Evolutionary conservation across 2,888 invertebrate genomes (phyloP), one percentile per base, ranked within the genome.

Genomic region (Onchidella celtica): DNA sequence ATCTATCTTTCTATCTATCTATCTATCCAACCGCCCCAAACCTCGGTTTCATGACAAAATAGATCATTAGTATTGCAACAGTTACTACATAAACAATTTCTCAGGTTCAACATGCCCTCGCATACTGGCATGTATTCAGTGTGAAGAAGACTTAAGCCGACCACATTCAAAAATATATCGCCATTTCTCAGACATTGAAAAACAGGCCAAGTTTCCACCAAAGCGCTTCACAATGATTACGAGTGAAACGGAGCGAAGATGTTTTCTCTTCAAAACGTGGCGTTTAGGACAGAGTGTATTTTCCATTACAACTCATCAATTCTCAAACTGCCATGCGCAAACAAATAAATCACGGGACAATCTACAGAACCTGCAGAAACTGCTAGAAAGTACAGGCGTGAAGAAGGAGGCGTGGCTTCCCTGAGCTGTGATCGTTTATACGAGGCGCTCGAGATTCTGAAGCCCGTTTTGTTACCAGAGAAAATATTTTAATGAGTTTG

Each of bases 401-500:
- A 74, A 27, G 61, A 14, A 47, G 65, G 34, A 27, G 66, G 1
- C 29, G 24, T 36, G 47, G 32, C 57, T 38, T 21, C 38, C 2
- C 34, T 24, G 24, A 6, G 3, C 1, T 21, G 66, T 63, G 65
- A 66, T 66, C 65, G 76, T 76, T 63, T 76, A 76, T 76, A 27
- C 66, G 76, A 55, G 32, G 61, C 29, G 65, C 27, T 6, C 63
- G 38, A 34, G 76, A 32, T 65, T 76, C 65, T 34, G 36, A 76
- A 65, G 65, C 76, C 65, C 27, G n/a, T 76, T 76, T 66, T 59
- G 76, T 76, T 76, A 32, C 76, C 27, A 59, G 65, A 34, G 65
- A 40, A 76, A 76, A 76, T 76, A 76, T 76, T 65, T 76, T 76
- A 76, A 76, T 66, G 65, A 76, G 76, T 76, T 76, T 76, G 68